These are phyloP conservation scores for Apoda limacodes DNA, from an alignment of 2,888 invertebrate species.

Conservation along the genomic window DNA sequence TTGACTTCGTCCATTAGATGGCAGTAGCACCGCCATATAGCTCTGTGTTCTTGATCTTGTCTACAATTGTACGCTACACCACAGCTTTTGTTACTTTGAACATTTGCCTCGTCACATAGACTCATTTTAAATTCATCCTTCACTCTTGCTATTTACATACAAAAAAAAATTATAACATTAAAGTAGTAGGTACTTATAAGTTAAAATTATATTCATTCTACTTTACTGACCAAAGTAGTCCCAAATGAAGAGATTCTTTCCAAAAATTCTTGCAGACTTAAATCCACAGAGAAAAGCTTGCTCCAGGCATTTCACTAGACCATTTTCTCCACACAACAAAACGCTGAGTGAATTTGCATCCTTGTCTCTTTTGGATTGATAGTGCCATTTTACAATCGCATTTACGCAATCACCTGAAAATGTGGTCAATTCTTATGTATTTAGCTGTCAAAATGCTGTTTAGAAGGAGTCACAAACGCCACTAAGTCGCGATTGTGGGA, in stretches of 20 bases:
- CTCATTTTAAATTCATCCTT: slow-evolving; percentile 86
- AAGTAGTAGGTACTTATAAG: background rate
- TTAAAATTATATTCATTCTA: background rate
- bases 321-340: slow-evolving; percentile 94
- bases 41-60: slow-evolving; percentile 69
- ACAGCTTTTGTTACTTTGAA: slow-evolving; percentile 40
- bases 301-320: slow-evolving; percentile 93
- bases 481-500: no score
- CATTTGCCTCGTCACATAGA: slow-evolving; percentile 69
- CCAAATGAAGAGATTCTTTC: slow-evolving; percentile 96
- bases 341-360: slow-evolving; percentile 88
- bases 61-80: slow-evolving; percentile 54
- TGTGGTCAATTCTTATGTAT: no score
- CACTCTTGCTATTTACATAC: slow-evolving; percentile 82
- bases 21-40: slow-evolving; percentile 89
- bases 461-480: no score
- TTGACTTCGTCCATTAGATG: slow-evolving; percentile 91
- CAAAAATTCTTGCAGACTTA: slow-evolving; percentile 91
- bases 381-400: slow-evolving; percentile 96
- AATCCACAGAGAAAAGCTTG: slow-evolving; percentile 97
- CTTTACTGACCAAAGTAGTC: slow-evolving; percentile 89
- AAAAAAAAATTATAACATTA: no score
- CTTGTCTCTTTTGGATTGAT: slow-evolving; percentile 86
- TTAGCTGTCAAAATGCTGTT: no score
- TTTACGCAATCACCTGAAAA: slow-evolving; percentile 92